A percentile compares a stretch with the other conserved stretches of the same genome.
Evolutionary conservation across 2,113 vertebrate species (phyloP).

Genomic region (Chaenocephalus aceratus): DNA sequence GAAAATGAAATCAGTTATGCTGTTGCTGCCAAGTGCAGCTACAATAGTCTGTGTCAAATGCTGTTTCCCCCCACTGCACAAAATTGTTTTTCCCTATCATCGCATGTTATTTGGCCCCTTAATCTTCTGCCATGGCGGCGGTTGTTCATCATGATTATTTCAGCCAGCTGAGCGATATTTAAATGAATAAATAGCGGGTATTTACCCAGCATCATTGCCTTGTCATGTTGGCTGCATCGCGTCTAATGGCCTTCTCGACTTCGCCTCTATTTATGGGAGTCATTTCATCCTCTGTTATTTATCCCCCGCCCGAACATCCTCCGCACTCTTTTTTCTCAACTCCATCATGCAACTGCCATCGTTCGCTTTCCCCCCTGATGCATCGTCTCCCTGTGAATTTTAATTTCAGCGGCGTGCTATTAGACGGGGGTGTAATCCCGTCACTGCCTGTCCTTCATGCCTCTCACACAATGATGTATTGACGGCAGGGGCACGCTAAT

Average conservation of each 20-base stretch:
- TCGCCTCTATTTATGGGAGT: conserved; percentile 90
- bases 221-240: conserved; percentile 87
- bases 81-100: conserved; percentile 72
- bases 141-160: conserved; percentile 73
- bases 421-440: conserved; percentile 89
- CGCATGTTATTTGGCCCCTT: conserved; percentile 73
- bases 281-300: conserved; percentile 93
- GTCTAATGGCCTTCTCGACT: conserved; percentile 88
- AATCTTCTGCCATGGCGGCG: conserved; percentile 64
- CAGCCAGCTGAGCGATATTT: conserved; percentile 69
- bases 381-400: conserved; percentile 93
- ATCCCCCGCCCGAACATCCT: conserved; percentile 64
- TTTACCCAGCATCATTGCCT: conserved; percentile 91
- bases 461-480: conserved; percentile 94
- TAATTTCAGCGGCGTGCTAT: conserved; percentile 91
- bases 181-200: conserved; percentile 92
- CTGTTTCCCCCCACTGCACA: conserved; percentile 55
- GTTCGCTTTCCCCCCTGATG: conserved; percentile 88
- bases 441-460: conserved; percentile 94
- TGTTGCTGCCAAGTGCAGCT: conserved; percentile 43
- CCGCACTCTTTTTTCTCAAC: conserved; percentile 67
- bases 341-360: conserved; percentile 89
- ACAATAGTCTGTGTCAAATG: conserved; percentile 60
- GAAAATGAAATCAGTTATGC: conserved; percentile 74
- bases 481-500: conserved; percentile 89